A percentile compares a stretch with the other conserved stretches of the same genome.
Evolutionary conservation across 2,797 vertebrate genomes (phyloP).

Genomic region (Paguma larvata): DNA sequence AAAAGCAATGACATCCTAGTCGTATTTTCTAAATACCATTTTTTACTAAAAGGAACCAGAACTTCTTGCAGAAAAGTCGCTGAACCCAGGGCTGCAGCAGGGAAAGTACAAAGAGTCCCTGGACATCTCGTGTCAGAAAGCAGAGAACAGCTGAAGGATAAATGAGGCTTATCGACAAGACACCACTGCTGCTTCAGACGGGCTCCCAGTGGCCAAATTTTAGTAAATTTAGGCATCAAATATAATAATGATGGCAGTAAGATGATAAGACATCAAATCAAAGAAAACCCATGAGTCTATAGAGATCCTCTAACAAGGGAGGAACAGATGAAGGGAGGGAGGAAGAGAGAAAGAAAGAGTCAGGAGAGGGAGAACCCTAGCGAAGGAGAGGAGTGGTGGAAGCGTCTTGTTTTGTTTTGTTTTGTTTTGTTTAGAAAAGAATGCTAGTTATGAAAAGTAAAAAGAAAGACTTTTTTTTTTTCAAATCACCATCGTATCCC

Average conservation of each 20-base stretch:
- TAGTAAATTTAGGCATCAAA: not conserved
- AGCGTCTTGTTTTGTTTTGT: too few relatives aligned
- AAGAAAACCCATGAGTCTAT: not conserved
- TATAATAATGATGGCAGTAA: not conserved
- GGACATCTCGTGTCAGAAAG: not conserved
- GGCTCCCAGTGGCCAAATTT: not conserved
- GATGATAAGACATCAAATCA: not conserved
- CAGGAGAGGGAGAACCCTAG: not conserved
- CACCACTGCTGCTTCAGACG: not conserved
- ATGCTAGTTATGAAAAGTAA: not conserved
- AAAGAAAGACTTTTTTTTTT: not conserved
- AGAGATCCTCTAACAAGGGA: not conserved
- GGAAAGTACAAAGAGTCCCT: not conserved
- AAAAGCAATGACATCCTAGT: not conserved
- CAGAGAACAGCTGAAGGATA: not conserved
- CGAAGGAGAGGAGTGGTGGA: not conserved
- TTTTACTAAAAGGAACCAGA: not conserved
- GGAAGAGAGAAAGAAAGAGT: not conserved
- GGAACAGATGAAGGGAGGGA: not conserved
- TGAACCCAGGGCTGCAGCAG: not conserved
- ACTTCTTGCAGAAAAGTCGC: not conserved
- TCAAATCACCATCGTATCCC: not conserved
- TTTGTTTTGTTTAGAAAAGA: not conserved
- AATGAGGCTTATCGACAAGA: not conserved
- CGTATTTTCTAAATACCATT: conserved; percentile 44